phyloP scores from a whole-genome alignment of 2,113 vertebrate species.

The Cheilinus undulatus region DNA sequence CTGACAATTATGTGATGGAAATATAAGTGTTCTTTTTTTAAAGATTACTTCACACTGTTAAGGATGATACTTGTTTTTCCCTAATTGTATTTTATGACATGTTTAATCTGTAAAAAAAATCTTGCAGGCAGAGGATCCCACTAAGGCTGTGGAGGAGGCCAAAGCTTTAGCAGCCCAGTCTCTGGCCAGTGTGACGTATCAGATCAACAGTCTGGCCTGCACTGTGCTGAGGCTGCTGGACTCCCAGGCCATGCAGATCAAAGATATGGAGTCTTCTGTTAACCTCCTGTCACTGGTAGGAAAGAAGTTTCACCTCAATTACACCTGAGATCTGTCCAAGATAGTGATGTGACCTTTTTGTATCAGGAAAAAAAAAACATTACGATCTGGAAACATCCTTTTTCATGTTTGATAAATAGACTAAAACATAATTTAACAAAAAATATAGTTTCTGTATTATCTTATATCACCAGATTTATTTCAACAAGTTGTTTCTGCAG shows the following conservation, averaged over 20 bases:
- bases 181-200: slow-evolving; percentile 91
- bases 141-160: slow-evolving; percentile 88
- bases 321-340: neutral
- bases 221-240: slow-evolving; percentile 87
- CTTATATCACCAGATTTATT: too few relatives aligned
- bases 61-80: too few relatives aligned
- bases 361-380: neutral
- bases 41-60: too few relatives aligned
- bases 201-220: slow-evolving; percentile 89
- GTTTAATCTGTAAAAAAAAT: too few relatives aligned
- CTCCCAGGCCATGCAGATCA: slow-evolving; percentile 83
- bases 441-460: too few relatives aligned
- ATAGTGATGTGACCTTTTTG: neutral
- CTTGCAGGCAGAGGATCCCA: slow-evolving; percentile 84
- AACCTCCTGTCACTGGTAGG: slow-evolving; percentile 85
- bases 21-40: too few relatives aligned
- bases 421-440: too few relatives aligned
- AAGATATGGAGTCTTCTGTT: slow-evolving; percentile 85
- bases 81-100: neutral
- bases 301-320: neutral
- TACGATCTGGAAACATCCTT: too few relatives aligned
- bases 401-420: too few relatives aligned
- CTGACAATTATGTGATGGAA: too few relatives aligned
- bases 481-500: too few relatives aligned
- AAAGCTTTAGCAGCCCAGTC: slow-evolving; percentile 90